Evolutionary conservation across 2,797 vertebrate genomes (phyloP).

Genomic region (Ambastaia sidthimunki): DNA sequence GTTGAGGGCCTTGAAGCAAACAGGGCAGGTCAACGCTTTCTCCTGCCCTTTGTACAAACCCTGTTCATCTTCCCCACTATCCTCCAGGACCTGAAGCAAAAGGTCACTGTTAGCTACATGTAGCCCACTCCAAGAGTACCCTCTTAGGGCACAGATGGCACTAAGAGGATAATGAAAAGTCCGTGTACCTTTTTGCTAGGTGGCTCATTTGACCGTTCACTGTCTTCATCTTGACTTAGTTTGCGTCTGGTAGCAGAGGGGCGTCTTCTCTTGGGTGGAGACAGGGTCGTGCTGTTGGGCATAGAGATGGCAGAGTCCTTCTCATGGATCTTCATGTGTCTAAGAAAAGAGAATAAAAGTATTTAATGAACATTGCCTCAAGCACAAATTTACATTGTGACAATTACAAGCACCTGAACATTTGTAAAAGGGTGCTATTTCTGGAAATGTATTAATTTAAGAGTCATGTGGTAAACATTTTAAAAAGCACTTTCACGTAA

Average conservation of each 20-base stretch:
- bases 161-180: not conserved
- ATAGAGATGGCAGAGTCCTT: conserved; percentile 85
- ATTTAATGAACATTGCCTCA: not conserved
- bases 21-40: conserved; percentile 86
- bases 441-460: too few species aligned
- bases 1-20: conserved; percentile 91
- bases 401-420: too few species aligned
- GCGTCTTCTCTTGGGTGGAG: conserved; percentile 86
- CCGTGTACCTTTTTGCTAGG: conserved; percentile 86
- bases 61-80: conserved; percentile 71
- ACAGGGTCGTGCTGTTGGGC: conserved; percentile 80
- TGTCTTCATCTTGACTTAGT: conserved; percentile 80
- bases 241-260: conserved; percentile 87
- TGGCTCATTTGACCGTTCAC: conserved; percentile 80
- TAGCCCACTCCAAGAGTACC: not conserved
- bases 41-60: conserved; percentile 75
- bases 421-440: too few species aligned
- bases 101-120: conserved; percentile 19
- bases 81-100: conserved; percentile 81
- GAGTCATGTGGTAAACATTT: too few species aligned
- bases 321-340: conserved; percentile 98
- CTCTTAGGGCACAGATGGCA: not conserved
- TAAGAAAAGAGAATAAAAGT: conserved; percentile 58
- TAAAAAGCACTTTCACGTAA: too few species aligned
- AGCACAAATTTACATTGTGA: too few species aligned